These are phyloP conservation scores for Leucoptera coffeella DNA, from an alignment of 2,888 invertebrate species.

Conservation along the genomic window DNA sequence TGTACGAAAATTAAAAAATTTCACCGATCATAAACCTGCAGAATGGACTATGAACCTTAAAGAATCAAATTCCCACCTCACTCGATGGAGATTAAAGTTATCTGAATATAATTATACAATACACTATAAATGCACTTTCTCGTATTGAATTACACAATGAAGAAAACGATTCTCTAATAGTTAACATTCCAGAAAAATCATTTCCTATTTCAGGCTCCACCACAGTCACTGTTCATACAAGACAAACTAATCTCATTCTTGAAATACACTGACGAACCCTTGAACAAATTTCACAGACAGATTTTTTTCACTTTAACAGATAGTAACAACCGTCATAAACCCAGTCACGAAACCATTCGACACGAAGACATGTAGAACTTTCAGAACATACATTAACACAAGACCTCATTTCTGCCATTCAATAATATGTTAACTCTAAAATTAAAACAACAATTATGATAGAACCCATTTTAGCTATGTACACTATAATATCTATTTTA, in stretches of 20 bases:
- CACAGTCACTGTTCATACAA: conserved; percentile 1
- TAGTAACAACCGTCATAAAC: neutral
- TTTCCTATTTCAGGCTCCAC: too few relatives aligned
- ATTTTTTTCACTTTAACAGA: neutral
- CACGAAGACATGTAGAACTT: neutral
- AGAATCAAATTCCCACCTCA: too few relatives aligned
- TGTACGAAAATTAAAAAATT: conserved; percentile 14
- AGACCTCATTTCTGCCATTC: too few relatives aligned
- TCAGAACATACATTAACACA: too few relatives aligned
- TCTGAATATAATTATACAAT: too few relatives aligned
- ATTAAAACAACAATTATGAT: neutral
- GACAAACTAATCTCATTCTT: neutral
- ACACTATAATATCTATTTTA: too few relatives aligned
- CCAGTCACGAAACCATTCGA: conserved; percentile 1
- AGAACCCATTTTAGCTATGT: neutral
- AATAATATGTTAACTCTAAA: too few relatives aligned
- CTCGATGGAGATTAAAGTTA: too few relatives aligned
- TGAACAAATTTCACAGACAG: conserved; percentile 2
- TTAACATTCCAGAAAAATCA: conserved; percentile 10
- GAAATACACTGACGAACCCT: neutral
- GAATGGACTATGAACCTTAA: too few relatives aligned
- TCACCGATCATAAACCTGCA: conserved; percentile 17
- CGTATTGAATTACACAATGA: conserved; percentile 11
- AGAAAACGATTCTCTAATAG: conserved; percentile 14
- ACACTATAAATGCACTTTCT: conserved; percentile 8